A percentile compares a stretch with the other conserved stretches of the same genome.
phyloP scores from a whole-genome alignment of 2,797 vertebrate genomes.

The Urophycis tenuis region DNA sequence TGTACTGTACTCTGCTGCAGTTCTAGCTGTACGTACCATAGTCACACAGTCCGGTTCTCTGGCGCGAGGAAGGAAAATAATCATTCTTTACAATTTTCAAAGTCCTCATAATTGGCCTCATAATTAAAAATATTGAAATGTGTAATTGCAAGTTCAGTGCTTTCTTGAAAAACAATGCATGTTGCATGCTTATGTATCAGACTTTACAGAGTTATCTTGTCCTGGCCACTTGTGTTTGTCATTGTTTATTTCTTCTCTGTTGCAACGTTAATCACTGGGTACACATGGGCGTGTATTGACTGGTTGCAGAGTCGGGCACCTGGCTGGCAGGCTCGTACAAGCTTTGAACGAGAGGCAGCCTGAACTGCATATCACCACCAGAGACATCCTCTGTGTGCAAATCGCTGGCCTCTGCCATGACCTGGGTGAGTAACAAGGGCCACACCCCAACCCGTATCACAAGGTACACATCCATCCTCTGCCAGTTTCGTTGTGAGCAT shows the following conservation, averaged over 20 bases:
- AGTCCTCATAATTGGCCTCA: neutral
- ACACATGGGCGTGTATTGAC: neutral
- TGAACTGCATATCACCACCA: conserved; percentile 76
- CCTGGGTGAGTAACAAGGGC: conserved; percentile 72
- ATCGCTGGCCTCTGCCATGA: conserved; percentile 96
- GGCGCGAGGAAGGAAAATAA: no score
- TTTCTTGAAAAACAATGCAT: neutral
- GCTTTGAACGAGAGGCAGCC: conserved; percentile 78
- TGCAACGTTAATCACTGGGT: neutral
- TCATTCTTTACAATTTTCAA: no score
- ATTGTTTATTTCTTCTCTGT: neutral
- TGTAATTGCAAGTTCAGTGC: neutral
- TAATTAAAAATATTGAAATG: neutral
- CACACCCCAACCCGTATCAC: neutral
- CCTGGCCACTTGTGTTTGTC: neutral
- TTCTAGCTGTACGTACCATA: no score
- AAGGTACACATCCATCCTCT: neutral
- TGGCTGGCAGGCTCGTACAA: conserved; percentile 81
- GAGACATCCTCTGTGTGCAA: conserved; percentile 90
- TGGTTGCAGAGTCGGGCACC: conserved; percentile 76
- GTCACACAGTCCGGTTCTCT: no score
- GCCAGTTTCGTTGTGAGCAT: neutral
- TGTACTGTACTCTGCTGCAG: no score
- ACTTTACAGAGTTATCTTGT: neutral
- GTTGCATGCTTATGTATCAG: neutral